Base-by-base conservation (phyloP, 2,888 invertebrate species). In the Aelia acuminata region DNA sequence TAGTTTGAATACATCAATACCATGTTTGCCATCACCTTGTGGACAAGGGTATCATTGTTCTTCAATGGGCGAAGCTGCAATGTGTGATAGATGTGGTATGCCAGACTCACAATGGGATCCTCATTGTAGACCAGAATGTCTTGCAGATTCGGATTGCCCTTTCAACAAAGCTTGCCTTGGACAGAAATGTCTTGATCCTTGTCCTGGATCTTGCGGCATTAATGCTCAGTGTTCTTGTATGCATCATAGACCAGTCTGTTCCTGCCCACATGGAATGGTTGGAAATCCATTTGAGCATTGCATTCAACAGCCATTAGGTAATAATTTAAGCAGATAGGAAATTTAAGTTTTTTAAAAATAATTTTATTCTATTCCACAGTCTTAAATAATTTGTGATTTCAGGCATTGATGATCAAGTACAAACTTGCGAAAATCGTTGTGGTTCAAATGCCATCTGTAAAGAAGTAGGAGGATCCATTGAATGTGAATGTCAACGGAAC, bases 211-310 rank as follows among this genome's bases (percentile, higher is more conserved):
- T 5, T 96, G 96, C 91, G 96, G 96, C 84, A 94, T 95, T 85
- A 95, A 95, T 91, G 95, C 96, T 84, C 91, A 94, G 89, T 96
- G 96, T 91, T 93, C 93, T 57, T 95, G 95, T n/a, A 94, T 96
- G 90, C 93, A 94, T 88, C 96, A 96, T 91, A 94, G 95, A 90
- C 96, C 96, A 20, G 94, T 96, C 84, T 96, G 96, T 92, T 93
- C 94, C 86, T 96, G 96, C 91, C 94, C 94, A 88, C 92, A 93
- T 89, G 95, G 95, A 85, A 94, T 95, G 87, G 93, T 94, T 90
- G 96, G 96, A 91, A 96, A 96, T 92, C 96, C 96, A 22, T 96
- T 95, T 91, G 96, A 96, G 91, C 95, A 95, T 91, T 96, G 96
- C 91, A 93, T 94, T 90, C 92, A 93, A 53, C 94, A 94, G 87